Conservation (phyloP, 2,113 vertebrate genomes). For the Argyrosomus japonicus region DNA sequence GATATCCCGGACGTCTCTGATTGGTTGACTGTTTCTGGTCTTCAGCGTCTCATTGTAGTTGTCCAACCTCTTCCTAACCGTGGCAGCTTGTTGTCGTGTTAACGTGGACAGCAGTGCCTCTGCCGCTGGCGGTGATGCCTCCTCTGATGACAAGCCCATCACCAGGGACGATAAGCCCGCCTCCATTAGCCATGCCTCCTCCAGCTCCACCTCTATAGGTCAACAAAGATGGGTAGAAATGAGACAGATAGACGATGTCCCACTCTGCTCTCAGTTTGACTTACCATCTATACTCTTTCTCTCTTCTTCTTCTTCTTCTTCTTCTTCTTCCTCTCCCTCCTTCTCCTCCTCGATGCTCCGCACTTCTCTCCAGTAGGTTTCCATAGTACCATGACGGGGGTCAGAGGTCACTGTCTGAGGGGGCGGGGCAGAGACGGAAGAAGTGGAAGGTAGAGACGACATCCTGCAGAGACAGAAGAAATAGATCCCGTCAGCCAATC, state of each 20-base stretch:
- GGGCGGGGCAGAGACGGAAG: neutral
- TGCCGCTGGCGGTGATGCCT: slow-evolving; percentile 84
- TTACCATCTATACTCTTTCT: slow-evolving; percentile 72
- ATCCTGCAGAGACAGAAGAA: slow-evolving; percentile 41
- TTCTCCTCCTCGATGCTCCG: slow-evolving; percentile 69
- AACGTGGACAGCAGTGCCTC: slow-evolving; percentile 93
- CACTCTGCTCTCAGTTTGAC: slow-evolving; percentile 1
- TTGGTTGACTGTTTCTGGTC: slow-evolving; percentile 89
- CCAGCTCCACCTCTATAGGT: slow-evolving; percentile 89
- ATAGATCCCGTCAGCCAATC: slow-evolving; percentile 3
- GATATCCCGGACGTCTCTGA: slow-evolving; percentile 92
- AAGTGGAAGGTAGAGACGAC: slow-evolving; percentile 34
- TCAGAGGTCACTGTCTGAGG: slow-evolving; percentile 29
- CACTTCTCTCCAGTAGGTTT: slow-evolving; percentile 76
- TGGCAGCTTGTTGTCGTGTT: slow-evolving; percentile 91
- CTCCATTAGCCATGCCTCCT: slow-evolving; percentile 95
- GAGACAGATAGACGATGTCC: neutral
- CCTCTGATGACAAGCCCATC: slow-evolving; percentile 75
- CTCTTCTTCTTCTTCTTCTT: slow-evolving; percentile 51
- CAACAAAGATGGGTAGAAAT: neutral
- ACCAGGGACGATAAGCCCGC: slow-evolving; percentile 92
- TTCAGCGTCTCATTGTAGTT: slow-evolving; percentile 94
- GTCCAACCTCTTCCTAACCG: slow-evolving; percentile 91
- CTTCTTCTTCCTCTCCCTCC: slow-evolving; percentile 59
- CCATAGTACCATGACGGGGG: slow-evolving; percentile 34